Base-by-base conservation (phyloP, 2,113 vertebrate species). In the Muntiacus muntjak region DNA sequence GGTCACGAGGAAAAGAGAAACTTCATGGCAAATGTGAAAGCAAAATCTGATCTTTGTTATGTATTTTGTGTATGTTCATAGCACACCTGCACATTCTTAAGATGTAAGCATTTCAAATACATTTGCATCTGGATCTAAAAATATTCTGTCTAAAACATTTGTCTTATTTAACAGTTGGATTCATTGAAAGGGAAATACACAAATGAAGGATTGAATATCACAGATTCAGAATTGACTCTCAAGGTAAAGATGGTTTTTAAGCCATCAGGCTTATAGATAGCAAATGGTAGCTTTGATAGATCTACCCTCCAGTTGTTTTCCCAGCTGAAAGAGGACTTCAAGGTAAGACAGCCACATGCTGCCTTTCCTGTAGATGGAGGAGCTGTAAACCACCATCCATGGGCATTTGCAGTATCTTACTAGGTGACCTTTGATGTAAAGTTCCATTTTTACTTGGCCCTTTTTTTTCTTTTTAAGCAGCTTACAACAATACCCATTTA, bases 101-200 rank as follows among this genome's bases (percentile, higher is more conserved):
- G n/a, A 78, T 93, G 58, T 21, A 91, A 86, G 26, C 33, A n/a
- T 82, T 95, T 95, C 14, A 74, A 71, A 55, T 85, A 25, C 8
- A 86, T 93, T 93, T 62, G 30, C 55, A 36, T 78, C 17, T 86
- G 58, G 33, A 54, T 67, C 62, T 92, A 57, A 88, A 88, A 86
- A 57, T 92, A 50, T 16, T 19, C 36, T 62, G 28, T 57, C 55
- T 78, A 58, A 86, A 95, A 88, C 2, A 60, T 52, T 54, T 76
- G 64, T 87, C 60, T 60, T 81, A n/a, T 74, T 81, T 93, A 86
- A 64, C 7, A 52, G 10, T 81, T 71, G 43, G 52, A 25, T 64
- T 6, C 52, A 36, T 4, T 79, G 10, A n/a, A 26, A 58, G 15
- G 25, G 50, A 91, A 79, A 74, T 50, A 28, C 1, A 58, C 30